Percentiles rank a stretch among this genome's conserved stretches.
Conservation (phyloP, 35 echinoderm and acorn worm genomes). For the Strongylocentrotus purpuratus region DNA sequence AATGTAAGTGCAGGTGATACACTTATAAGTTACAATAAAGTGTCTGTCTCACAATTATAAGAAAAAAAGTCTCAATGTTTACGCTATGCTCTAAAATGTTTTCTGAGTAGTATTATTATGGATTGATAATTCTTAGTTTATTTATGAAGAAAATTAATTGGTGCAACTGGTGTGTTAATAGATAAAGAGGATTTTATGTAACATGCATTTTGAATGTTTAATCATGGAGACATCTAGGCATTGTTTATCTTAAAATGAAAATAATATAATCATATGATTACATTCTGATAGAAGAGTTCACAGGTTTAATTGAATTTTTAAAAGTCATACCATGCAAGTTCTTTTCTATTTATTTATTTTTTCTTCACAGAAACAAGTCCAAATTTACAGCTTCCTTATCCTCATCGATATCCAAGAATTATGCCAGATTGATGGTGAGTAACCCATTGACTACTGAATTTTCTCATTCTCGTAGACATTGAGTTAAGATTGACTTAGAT, state of each 20-base stretch:
- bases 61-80: neutral
- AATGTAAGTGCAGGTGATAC: neutral
- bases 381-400: slow-evolving; percentile 32
- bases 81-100: neutral
- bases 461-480: neutral
- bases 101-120: neutral
- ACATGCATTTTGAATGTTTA: too few relatives aligned
- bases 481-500: neutral
- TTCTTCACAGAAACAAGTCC: slow-evolving; percentile 22
- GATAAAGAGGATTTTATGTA: too few relatives aligned
- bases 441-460: neutral
- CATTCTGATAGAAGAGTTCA: too few relatives aligned
- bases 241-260: too few relatives aligned
- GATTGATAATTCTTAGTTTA: too few relatives aligned
- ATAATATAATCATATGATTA: too few relatives aligned
- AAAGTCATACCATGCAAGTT: too few relatives aligned
- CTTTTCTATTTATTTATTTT: neutral
- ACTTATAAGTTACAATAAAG: neutral
- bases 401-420: neutral
- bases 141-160: too few relatives aligned
- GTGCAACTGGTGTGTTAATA: too few relatives aligned
- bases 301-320: too few relatives aligned
- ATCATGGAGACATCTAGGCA: too few relatives aligned
- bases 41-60: neutral
- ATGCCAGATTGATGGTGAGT: slow-evolving; percentile 33